Evolutionary conservation across 2,113 vertebrate genomes (phyloP).

Genomic region (Pica pica): DNA sequence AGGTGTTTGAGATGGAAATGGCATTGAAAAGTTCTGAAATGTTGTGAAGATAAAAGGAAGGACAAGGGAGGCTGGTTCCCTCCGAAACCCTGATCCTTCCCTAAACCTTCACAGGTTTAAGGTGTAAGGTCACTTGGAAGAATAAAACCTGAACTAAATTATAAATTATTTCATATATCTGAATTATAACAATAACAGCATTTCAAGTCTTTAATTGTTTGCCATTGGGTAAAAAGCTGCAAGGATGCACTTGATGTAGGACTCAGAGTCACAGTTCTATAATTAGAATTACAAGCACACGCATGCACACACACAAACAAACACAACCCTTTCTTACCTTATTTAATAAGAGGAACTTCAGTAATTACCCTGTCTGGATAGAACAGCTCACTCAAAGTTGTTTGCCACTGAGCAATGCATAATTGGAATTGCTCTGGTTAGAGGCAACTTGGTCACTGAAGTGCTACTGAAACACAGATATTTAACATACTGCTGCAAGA

Average conservation of each 20-base stretch:
- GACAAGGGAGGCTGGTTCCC: background rate
- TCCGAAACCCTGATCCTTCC: background rate
- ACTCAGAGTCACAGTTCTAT: background rate
- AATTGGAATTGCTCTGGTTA: background rate
- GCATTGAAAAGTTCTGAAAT: background rate
- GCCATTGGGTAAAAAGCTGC: background rate
- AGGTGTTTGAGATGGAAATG: background rate
- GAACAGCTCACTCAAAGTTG: background rate
- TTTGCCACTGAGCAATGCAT: background rate
- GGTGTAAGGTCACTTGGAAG: background rate
- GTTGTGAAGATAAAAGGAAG: background rate
- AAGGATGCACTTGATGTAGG: background rate
- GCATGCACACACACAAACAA: background rate
- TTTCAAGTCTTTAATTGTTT: background rate
- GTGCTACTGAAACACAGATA: background rate
- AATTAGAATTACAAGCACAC: background rate
- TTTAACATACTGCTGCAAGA: background rate
- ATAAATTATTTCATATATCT: background rate
- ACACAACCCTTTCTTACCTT: background rate
- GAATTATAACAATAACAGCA: background rate
- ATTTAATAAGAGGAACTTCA: background rate
- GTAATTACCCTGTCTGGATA: background rate
- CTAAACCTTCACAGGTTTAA: background rate
- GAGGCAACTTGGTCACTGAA: background rate
- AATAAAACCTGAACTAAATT: background rate